Percentiles rank a stretch among this genome's conserved stretches.
Evolutionary conservation across 2,113 vertebrate genomes (phyloP).

Genomic region (Cyanoramphus novaezelandiae): DNA sequence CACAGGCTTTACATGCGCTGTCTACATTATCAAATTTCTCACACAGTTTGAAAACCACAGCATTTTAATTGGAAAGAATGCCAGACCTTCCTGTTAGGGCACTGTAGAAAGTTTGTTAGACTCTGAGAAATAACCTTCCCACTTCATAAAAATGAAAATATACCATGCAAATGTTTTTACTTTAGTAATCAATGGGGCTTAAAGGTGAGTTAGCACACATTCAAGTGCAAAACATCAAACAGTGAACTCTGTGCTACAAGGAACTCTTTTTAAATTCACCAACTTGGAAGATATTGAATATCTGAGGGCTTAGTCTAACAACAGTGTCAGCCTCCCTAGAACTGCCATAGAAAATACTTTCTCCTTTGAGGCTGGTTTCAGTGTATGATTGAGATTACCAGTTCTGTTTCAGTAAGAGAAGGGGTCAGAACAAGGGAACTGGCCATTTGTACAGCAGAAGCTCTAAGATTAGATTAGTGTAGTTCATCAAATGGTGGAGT

Average conservation of each 20-base stretch:
- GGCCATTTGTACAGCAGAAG: neutral
- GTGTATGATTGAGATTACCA: neutral
- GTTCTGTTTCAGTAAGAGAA: neutral
- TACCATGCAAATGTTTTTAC: neutral
- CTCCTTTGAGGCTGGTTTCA: conserved; percentile 1
- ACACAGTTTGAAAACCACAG: conserved; percentile 47
- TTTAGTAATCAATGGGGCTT: neutral
- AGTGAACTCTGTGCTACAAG: neutral
- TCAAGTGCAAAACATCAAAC: neutral
- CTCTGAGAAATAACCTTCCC: conserved; percentile 39
- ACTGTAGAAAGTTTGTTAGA: conserved; percentile 19
- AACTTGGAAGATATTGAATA: conserved; percentile 15
- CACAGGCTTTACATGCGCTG: conserved; percentile 51
- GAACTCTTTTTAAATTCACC: neutral
- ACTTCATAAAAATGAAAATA: neutral
- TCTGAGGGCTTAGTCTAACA: neutral
- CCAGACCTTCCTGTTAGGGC: conserved; percentile 34
- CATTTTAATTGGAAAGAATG: conserved; percentile 47
- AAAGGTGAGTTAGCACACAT: conserved; percentile 21
- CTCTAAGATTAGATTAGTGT: neutral
- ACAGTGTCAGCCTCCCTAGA: neutral
- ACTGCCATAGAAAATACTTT: neutral
- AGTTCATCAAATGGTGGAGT: neutral
- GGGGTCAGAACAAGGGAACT: conserved; percentile 1
- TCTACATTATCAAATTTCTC: conserved; percentile 66